Base-by-base conservation (phyloP, 1,140 invertebrate genomes). In the Drosophila ficusphila region DNA sequence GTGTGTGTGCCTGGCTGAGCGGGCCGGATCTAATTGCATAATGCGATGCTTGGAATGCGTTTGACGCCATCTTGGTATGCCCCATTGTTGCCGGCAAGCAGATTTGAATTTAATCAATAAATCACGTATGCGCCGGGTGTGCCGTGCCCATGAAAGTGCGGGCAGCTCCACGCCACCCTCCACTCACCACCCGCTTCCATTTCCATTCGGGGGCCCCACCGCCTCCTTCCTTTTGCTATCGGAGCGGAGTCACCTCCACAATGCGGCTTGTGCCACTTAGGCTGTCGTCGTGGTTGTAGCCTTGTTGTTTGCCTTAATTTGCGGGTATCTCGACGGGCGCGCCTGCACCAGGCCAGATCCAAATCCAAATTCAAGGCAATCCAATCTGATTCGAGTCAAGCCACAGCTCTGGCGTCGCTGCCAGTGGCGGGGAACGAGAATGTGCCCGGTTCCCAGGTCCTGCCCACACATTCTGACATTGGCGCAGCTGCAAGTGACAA, bases 71-170 rank as follows among this genome's bases (percentile, higher is more conserved):
- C 53, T 69, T 72, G 39, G 52, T 33, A 51, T 51, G 21, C 9
- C n/a, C 70, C 33, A 57, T 49, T 79, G 54, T 62, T 60, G 51
- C 72, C 19, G 12, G 7, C 23, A 2, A 25, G 38, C 56, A 60
- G 65, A 68, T 77, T 88, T 78, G 51, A 82, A 82, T 78, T 60
- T 56, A 88, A 86, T 86, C 82, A 82, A 86, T 86, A 82, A 65
- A 86, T 86, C 60, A 88, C 56, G 74, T 71, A 81, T 81, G 78
- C 77, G 82, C 23, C 67, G 53, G 29, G 54, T 76, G 41, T 36
- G 46, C 33, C 33, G 29, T 46, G 46, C 29, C 38, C 31, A 51
- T 60, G 49, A 34, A 54, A 46, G 36, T 51, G 18, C 19, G 42
- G 49, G 57, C 16, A 9, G 34, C 5, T 7, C 12, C 16, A 14